phyloP scores from a whole-genome alignment of 2,888 invertebrate species.

The Cerastoderma edule region DNA sequence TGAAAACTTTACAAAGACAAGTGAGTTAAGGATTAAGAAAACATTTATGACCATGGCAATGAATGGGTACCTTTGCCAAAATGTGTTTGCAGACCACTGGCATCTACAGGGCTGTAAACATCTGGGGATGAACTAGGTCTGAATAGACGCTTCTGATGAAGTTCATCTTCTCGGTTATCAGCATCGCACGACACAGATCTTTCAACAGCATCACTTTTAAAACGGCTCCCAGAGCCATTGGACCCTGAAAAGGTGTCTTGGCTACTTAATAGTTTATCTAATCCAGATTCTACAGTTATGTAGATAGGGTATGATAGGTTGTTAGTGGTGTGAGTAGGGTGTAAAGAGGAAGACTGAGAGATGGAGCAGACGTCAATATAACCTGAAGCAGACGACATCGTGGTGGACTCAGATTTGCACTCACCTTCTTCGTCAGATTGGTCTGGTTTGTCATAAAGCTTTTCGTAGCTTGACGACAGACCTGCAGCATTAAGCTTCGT shows the following conservation, averaged over 20 bases:
- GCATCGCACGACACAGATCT: constrained; percentile 65
- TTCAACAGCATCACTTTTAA: constrained; percentile 50
- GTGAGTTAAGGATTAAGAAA: constrained; percentile 8
- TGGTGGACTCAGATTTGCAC: constrained; percentile 54
- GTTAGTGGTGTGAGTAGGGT: constrained; percentile 41
- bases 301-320: constrained; percentile 70
- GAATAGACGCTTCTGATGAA: constrained; percentile 26
- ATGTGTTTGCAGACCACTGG: constrained; percentile 21
- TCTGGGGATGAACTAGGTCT: constrained; percentile 65
- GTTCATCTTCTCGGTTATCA: constrained; percentile 23
- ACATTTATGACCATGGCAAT: constrained; percentile 30
- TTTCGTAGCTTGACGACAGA: constrained; percentile 77
- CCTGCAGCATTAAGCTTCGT: constrained; percentile 67
- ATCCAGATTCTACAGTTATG: constrained; percentile 77
- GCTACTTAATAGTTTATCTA: constrained; percentile 69
- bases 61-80: constrained; percentile 53
- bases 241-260: constrained; percentile 34
- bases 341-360: constrained; percentile 32
- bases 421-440: constrained; percentile 62
- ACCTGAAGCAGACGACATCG: constrained; percentile 60
- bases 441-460: constrained; percentile 71
- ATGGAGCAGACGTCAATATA: constrained; percentile 44
- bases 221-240: constrained; percentile 32
- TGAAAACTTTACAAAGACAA: constrained; percentile 12
- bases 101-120: constrained; percentile 54